Evolutionary conservation across 1,140 invertebrate species (phyloP), one percentile per base, ranked within the genome.

Genomic region (Luehdorfia chinensis): DNA sequence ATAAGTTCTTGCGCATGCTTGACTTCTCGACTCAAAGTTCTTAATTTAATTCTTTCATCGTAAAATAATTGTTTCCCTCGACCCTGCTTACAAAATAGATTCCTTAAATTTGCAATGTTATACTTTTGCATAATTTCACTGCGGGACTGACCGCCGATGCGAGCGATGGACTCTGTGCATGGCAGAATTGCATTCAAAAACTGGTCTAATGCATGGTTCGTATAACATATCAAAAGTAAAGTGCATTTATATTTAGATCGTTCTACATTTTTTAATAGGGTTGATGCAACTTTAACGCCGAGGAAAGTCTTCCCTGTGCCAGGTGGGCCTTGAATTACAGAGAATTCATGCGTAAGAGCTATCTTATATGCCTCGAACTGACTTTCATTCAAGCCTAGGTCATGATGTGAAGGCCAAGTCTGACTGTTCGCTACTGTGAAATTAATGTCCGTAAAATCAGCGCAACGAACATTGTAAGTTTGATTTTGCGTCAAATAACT

Each of bases 141-240:
- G 61, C 90, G 90, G 1, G 91, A 92, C 74, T 93, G 90, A 2
- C 90, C 90, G 2, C 95, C 95, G 53, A 96, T 89, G 15, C 95
- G 88, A 7, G 94, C 84, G 41, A 96, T 85, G 12, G 88, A 83
- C 0, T 84, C 25, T 1, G 90, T 92, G 1, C 87, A 71, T 9
- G 71, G 46, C 3, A 90, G 63, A 5, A 94, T 87, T 12, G 91
- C 93, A 74, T 95, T 91, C n/a, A 97, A 75, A 85, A 97, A 96
- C 70, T 97, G 94, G 87, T 97, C 95, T 1, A 97, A 71, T 0
- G 95, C 95, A 77, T 96, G 94, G 70, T 97, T 97, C 0, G 94
- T 96, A 56, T 92, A 95, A 65, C 94, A 95, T 12, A 97, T 90
- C 6, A 97, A 87, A 1, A 97, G 74, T 44, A 97, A 92, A 2